phyloP scores from a whole-genome alignment of 2,113 vertebrate species.

The Cavia porcellus region DNA sequence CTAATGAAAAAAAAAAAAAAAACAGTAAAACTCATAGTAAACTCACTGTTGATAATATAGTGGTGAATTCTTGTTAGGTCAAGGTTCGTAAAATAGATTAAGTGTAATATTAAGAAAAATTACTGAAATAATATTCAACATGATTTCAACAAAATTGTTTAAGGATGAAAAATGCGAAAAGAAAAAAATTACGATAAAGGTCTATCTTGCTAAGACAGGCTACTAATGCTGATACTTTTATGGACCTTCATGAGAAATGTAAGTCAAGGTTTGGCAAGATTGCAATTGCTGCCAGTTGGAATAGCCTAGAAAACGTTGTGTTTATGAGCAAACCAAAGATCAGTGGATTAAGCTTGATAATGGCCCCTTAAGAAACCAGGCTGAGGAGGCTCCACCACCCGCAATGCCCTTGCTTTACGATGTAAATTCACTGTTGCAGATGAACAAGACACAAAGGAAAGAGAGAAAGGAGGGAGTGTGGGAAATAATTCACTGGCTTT shows the following conservation, averaged over 20 bases:
- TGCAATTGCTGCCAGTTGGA: not conserved
- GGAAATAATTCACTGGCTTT: not conserved
- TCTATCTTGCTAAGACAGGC: not conserved
- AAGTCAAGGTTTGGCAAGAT: not conserved
- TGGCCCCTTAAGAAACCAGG: not conserved
- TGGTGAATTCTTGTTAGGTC: not conserved
- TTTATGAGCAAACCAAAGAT: not conserved
- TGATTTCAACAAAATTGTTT: constrained; percentile 39
- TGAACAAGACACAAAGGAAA: not conserved
- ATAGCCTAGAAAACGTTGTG: not conserved
- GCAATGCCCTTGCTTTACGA: not conserved
- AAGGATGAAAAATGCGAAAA: not conserved
- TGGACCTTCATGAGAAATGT: not conserved
- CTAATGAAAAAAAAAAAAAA: not conserved
- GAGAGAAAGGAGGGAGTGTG: not conserved
- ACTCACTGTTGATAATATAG: not conserved
- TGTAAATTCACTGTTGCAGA: not conserved
- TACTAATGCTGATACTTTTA: not conserved
- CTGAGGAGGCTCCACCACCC: not conserved
- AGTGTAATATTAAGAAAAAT: constrained; percentile 14
- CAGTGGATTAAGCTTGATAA: not conserved
- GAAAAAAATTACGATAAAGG: not conserved
- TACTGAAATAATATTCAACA: constrained; percentile 6
- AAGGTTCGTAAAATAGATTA: not conserved
- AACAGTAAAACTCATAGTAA: not conserved